Evolutionary conservation across 1,140 invertebrate species (phyloP).

Genomic region (Chymomyza costata): DNA sequence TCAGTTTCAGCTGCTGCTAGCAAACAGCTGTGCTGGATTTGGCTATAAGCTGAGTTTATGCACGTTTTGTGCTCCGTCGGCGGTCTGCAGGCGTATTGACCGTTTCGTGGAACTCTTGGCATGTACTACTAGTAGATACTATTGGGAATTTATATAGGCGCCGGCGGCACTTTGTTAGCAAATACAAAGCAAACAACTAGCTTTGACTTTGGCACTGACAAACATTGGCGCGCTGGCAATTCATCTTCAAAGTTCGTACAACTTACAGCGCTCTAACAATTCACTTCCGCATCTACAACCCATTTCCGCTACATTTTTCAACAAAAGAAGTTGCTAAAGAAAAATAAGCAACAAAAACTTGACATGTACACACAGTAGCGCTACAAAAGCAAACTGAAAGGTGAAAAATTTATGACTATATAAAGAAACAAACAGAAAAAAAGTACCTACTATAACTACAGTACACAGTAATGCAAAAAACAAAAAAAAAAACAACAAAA

Average conservation of each 20-base stretch:
- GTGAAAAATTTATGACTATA: background rate
- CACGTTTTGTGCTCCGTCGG: background rate
- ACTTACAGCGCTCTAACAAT: slow-evolving; percentile 62
- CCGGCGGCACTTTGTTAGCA: background rate
- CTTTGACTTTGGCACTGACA: background rate
- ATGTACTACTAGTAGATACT: background rate
- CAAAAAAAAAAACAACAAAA: slow-evolving; percentile 10
- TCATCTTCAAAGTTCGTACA: slow-evolving; percentile 10
- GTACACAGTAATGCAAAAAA: slow-evolving; percentile 18
- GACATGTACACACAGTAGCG: slow-evolving; percentile 32
- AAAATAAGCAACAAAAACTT: slow-evolving; percentile 32
- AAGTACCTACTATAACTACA: slow-evolving; percentile 28
- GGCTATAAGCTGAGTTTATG: slow-evolving; percentile 5
- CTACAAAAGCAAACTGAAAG: slow-evolving; percentile 27
- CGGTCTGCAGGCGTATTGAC: no score
- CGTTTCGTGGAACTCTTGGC: background rate
- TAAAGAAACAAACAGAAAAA: slow-evolving; percentile 8
- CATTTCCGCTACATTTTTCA: slow-evolving; percentile 64
- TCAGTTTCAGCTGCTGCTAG: background rate
- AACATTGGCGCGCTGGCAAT: background rate
- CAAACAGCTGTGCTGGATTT: background rate
- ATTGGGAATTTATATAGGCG: background rate
- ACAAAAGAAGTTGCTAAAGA: slow-evolving; percentile 36
- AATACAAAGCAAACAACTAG: no score
- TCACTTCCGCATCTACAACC: slow-evolving; percentile 68